These are phyloP conservation scores for Buphagus erythrorhynchus DNA, from an alignment of 2,797 vertebrate genomes.

Conservation along the genomic window DNA sequence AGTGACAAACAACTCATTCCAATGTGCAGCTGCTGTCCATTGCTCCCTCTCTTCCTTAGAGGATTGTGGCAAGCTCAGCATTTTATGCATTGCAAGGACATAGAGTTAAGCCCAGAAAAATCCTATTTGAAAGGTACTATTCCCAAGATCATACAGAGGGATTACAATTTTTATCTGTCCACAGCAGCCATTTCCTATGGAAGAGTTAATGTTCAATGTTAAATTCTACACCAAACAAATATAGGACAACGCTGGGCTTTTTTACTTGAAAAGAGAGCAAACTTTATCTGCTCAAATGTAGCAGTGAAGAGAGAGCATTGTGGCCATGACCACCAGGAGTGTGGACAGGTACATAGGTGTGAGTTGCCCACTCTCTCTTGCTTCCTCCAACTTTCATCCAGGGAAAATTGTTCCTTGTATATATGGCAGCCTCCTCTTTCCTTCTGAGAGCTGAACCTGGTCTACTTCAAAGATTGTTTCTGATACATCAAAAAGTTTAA, in stretches of 20 bases:
- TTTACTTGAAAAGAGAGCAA: not conserved
- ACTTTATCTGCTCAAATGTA: not conserved
- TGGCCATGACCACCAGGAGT: not conserved
- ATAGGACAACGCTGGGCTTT: fast-evolving
- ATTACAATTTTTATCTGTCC: not conserved
- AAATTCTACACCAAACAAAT: not conserved
- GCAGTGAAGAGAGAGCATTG: not conserved
- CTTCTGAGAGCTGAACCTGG: not conserved
- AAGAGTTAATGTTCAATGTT: not conserved
- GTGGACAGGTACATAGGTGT: not conserved
- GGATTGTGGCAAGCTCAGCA: not conserved
- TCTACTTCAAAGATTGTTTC: not conserved
- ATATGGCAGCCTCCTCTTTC: not conserved
- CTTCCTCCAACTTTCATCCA: not conserved
- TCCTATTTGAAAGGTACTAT: not conserved
- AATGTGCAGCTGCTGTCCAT: not conserved
- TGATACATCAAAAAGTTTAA: not conserved
- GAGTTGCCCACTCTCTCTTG: not conserved
- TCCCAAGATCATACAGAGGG: not conserved
- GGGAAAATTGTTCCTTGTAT: not conserved
- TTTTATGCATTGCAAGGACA: not conserved
- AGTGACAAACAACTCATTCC: not conserved
- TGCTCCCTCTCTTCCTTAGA: not conserved
- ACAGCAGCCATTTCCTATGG: not conserved
- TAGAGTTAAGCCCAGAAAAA: not conserved